Base-by-base conservation (phyloP, 1,140 invertebrate genomes). In the Yoshiicerus persimilis region DNA sequence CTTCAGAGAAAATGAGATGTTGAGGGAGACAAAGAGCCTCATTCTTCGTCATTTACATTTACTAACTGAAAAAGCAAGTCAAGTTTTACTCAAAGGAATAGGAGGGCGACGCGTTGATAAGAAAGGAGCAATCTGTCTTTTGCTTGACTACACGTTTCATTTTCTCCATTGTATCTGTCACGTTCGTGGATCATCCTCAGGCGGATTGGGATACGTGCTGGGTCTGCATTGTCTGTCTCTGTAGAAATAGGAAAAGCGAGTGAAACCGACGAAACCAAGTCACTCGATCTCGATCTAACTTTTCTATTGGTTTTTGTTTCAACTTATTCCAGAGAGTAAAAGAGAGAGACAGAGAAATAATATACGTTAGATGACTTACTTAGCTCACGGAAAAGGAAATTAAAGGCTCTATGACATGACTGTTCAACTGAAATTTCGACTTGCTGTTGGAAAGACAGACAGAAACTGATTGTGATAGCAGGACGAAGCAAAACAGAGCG, bases 141-240 rank as follows among this genome's bases (percentile, higher is more conserved):
- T 36, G 75, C 75, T 80, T 80, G 32, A 80, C 75, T 47, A 47
- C 83, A 84, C 83, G 83, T 84, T 84, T 84, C 39, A 84, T 47
- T 84, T 84, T 84, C 83, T 84, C 83, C 39, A 41, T 47, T 84
- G 38, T 84, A 47, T 62, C 38, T 62, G 83, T 84, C 83, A 84
- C 83, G 83, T 84, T 84, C 83, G 47, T 32, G 47, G 47, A 84
- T 84, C 83, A 84, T 84, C 83, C 83, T 84, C 8, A n/a, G 83
- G 83, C 83, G 39, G 47, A 41, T 84, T 84, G 83, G 39, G 4
- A 25, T 23, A 41, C 39, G 83, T 47, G 83, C n/a, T 25, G 38
- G 38, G n/a, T 34, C 32, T 38, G 25, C 34, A 34, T 75, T 30
- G 3, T 75, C 16, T n/a, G n/a, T n/a, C 32, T 20, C 27, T 32